phyloP scores from a whole-genome alignment of 2,888 invertebrate species.

The Heterodera filipjevi region DNA sequence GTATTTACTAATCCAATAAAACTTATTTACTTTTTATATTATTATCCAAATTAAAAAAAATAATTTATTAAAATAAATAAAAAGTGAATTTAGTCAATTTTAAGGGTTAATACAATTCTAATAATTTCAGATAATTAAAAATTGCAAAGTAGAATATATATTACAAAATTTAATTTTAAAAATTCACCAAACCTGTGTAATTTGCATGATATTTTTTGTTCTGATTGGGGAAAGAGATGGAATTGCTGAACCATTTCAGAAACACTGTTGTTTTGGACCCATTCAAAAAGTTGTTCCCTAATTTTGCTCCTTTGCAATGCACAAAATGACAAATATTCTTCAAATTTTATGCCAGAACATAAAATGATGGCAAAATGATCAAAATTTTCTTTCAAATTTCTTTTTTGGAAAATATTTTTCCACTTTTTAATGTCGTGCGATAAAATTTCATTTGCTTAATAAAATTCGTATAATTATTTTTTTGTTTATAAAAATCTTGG shows the following conservation, averaged over 20 bases:
- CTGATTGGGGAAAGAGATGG: neutral
- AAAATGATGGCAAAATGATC: neutral
- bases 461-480: too few relatives aligned
- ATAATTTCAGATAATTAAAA: too few relatives aligned
- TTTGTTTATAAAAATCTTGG: too few relatives aligned
- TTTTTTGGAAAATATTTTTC: neutral
- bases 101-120: too few relatives aligned
- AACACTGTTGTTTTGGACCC: too few relatives aligned
- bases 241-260: neutral
- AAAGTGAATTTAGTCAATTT: too few relatives aligned
- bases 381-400: neutral
- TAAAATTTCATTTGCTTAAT: neutral
- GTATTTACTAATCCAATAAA: too few relatives aligned
- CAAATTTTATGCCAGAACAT: neutral
- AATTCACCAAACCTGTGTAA: neutral
- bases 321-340: neutral
- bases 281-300: neutral
- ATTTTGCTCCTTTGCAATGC: neutral
- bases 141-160: neutral
- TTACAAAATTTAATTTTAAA: neutral
- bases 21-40: too few relatives aligned
- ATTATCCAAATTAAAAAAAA: too few relatives aligned
- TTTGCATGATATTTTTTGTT: neutral
- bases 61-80: too few relatives aligned
- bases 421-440: neutral